Evolutionary conservation across 2,888 invertebrate genomes (phyloP).

Genomic region (Drosophila anomalata): DNA sequence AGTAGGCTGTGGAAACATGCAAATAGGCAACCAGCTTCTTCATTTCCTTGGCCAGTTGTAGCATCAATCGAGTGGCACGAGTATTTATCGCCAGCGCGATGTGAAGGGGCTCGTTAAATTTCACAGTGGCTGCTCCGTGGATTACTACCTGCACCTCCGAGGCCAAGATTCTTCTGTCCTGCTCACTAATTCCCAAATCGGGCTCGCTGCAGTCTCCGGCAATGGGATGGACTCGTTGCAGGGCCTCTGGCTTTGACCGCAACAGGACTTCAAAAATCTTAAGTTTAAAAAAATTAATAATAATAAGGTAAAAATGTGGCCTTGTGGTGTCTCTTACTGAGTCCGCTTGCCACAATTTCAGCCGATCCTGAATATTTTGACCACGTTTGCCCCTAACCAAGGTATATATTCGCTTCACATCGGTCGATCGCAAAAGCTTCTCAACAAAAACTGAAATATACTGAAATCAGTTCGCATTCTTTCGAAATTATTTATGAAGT

Average conservation of each 20-base stretch:
- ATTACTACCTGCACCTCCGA: conserved; percentile 86
- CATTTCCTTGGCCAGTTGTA: conserved; percentile 87
- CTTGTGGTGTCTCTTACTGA: conserved; percentile 84
- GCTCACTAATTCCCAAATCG: conserved; percentile 80
- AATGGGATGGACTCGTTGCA: conserved; percentile 78
- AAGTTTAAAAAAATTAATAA: background rate
- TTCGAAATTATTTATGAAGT: background rate
- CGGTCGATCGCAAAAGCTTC: conserved; percentile 83
- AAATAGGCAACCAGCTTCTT: conserved; percentile 84
- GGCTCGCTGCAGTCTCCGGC: conserved; percentile 81
- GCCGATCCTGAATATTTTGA: conserved; percentile 86
- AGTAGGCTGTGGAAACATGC: conserved; percentile 89
- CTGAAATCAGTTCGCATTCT: background rate
- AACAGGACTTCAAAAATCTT: conserved; percentile 12
- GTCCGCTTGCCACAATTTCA: conserved; percentile 85
- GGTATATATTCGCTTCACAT: conserved; percentile 85
- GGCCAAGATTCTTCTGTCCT: conserved; percentile 75
- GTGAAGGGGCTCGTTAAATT: conserved; percentile 89
- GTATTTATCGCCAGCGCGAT: conserved; percentile 89
- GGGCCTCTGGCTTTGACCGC: conserved; percentile 68
- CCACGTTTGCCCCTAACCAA: conserved; percentile 86
- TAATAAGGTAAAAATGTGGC: no score
- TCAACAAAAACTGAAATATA: conserved; percentile 52
- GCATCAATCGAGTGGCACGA: conserved; percentile 87
- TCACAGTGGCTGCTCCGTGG: conserved; percentile 95